A percentile compares a stretch with the other conserved stretches of the same genome.
phyloP scores from a whole-genome alignment of 2,113 vertebrate genomes.

The Girardinichthys multiradiatus region DNA sequence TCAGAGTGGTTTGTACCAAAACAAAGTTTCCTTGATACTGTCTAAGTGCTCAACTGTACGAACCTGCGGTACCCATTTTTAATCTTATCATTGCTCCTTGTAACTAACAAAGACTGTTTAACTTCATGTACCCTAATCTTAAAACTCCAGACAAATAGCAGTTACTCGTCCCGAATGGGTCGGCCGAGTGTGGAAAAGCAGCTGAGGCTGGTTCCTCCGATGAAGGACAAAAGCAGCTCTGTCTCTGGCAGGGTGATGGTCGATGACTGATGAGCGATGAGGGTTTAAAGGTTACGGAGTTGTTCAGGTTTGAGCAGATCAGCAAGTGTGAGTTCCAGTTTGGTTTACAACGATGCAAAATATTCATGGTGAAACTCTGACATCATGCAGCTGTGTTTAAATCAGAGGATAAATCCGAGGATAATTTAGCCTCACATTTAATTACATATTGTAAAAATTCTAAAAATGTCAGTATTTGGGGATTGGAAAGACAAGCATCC shows the following conservation, averaged over 20 bases:
- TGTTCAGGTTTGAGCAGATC: conserved; percentile 39
- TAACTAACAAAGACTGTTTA: conserved; percentile 55
- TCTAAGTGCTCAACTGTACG: background rate
- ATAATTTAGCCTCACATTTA: background rate
- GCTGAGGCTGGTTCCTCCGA: conserved; percentile 50
- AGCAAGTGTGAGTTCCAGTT: conserved; percentile 4
- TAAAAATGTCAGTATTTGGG: background rate
- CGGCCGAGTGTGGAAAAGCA: conserved; percentile 56
- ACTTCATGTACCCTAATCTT: conserved; percentile 55
- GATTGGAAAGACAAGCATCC: background rate
- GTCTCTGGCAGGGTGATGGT: conserved; percentile 66
- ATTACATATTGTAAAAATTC: background rate
- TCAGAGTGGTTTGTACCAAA: background rate
- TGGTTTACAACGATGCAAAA: background rate
- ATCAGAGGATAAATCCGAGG: too few relatives aligned
- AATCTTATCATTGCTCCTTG: conserved; percentile 48
- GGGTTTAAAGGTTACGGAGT: conserved; percentile 59
- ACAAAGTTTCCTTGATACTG: conserved; percentile 2
- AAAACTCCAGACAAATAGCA: conserved; percentile 48
- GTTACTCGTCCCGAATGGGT: conserved; percentile 40
- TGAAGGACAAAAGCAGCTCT: conserved; percentile 68
- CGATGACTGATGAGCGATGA: conserved; percentile 70
- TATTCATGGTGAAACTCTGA: background rate
- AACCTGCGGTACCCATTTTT: conserved; percentile 16
- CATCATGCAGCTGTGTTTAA: background rate